A percentile compares a stretch with the other conserved stretches of the same genome.
phyloP scores from a whole-genome alignment of 2,797 vertebrate genomes.

The Rhinatrema bivittatum region DNA sequence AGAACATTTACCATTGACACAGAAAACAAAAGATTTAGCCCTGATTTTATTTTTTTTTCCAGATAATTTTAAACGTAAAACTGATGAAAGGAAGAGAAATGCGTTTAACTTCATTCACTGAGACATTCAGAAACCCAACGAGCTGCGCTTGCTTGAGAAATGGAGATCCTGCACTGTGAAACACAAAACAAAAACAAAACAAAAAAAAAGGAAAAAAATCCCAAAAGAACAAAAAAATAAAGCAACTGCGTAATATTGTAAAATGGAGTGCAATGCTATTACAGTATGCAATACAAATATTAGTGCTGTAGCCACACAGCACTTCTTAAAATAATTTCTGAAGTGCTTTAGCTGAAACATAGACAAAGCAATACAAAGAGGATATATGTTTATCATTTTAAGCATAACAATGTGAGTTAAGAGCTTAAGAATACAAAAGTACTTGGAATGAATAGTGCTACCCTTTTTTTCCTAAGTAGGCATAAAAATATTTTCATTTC shows the following conservation, averaged over 20 bases:
- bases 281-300: constrained; percentile 63
- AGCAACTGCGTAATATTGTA: constrained; percentile 56
- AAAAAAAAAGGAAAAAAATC: no score
- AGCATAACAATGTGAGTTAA: constrained; percentile 75
- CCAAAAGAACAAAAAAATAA: no score
- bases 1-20: background rate
- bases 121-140: constrained; percentile 49
- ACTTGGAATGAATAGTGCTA: constrained; percentile 86
- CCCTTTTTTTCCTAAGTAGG: constrained; percentile 71
- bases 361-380: constrained; percentile 74
- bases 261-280: constrained; percentile 64
- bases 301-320: constrained; percentile 51
- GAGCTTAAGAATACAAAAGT: constrained; percentile 73
- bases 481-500: constrained; percentile 75
- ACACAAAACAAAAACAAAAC: constrained; percentile 54
- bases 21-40: constrained; percentile 39
- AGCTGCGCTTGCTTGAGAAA: constrained; percentile 52
- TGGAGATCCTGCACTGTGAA: constrained; percentile 49
- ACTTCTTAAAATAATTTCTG: constrained; percentile 67
- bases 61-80: constrained; percentile 46
- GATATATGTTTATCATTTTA: constrained; percentile 72
- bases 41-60: constrained; percentile 46
- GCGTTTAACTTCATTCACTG: constrained; percentile 51
- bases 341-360: constrained; percentile 74
- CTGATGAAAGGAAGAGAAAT: constrained; percentile 48